Evolutionary conservation across 2,888 invertebrate genomes (phyloP).

Genomic region (Drosophila barbarae): DNA sequence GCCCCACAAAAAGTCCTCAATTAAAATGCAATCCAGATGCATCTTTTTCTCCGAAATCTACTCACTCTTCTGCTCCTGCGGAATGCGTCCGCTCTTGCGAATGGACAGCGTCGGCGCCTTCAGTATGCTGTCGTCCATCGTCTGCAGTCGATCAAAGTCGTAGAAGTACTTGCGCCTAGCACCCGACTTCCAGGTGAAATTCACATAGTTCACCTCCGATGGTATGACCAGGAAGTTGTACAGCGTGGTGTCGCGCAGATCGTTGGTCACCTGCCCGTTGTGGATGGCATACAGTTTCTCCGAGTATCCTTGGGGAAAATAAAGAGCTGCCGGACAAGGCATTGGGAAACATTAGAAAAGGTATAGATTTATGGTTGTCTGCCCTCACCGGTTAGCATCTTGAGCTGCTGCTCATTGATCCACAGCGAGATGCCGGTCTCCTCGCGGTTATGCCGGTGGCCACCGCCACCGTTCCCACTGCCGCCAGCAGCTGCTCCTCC

Average conservation of each 20-base stretch:
- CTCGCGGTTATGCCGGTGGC: slow-evolving; percentile 68
- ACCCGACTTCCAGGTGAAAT: slow-evolving; percentile 94
- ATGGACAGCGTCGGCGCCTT: slow-evolving; percentile 94
- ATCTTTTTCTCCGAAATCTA: background rate
- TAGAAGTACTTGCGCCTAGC: slow-evolving; percentile 88
- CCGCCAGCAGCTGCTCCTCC: background rate
- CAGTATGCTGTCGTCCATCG: slow-evolving; percentile 90
- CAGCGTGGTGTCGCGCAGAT: slow-evolving; percentile 93
- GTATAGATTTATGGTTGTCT: background rate
- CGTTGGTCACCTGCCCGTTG: slow-evolving; percentile 91
- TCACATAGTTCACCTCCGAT: slow-evolving; percentile 93
- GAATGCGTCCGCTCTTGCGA: slow-evolving; percentile 91
- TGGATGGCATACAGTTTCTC: slow-evolving; percentile 89
- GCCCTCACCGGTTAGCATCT: slow-evolving; percentile 91
- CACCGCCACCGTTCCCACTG: slow-evolving; percentile 51
- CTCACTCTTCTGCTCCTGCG: slow-evolving; percentile 90
- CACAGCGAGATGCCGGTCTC: slow-evolving; percentile 87
- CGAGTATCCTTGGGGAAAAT: slow-evolving; percentile 75
- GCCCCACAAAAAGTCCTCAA: slow-evolving; percentile 5
- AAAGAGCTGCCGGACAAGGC: slow-evolving; percentile 57
- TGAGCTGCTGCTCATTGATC: slow-evolving; percentile 95
- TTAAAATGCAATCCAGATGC: background rate
- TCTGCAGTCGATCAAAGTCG: slow-evolving; percentile 91
- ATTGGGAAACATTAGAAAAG: background rate
- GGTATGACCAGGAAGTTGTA: slow-evolving; percentile 94